Evolutionary conservation across 1,140 invertebrate genomes (phyloP), one percentile per base, ranked within the genome.

Genomic region (Gonioctena quinquepunctata): DNA sequence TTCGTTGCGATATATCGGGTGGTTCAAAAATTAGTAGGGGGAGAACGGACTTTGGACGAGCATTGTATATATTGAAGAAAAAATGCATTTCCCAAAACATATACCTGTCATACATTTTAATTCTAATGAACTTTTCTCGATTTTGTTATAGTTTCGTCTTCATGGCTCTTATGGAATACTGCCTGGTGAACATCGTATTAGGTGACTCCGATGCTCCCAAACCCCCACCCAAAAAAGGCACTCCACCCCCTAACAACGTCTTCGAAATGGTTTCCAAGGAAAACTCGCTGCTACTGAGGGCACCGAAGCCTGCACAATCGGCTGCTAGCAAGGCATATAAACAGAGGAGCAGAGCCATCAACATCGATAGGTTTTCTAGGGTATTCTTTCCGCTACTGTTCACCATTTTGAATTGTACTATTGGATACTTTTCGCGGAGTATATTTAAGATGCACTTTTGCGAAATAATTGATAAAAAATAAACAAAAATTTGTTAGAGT

Each of bases 111-210:
- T 7, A 50, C 4, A 8, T 0, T 59, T 23, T 66, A 25, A 54
- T 60, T 21, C n/a, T n/a, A n/a, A n/a, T n/a, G n/a, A n/a, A n/a
- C n/a, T n/a, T n/a, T n/a, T n/a, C n/a, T n/a, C n/a, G n/a, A n/a
- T n/a, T n/a, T 3, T 52, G 18, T 71, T 83, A 28, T 78, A 90
- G 89, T 27, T 95, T 96, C 84, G 95, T 96, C 77, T 96, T 96
- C 81, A 92, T 96, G 90, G 94, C 95, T 2, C 82, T 96, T 28
- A 96, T 96, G 95, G 95, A 96, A 82, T 96, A 96, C 81, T 96
- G 94, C 77, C 83, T 96, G 70, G 94, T 96, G 1, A 96, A 96
- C 77, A 95, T 96, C 54, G 92, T 96, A 0, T 86, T 96, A 2
- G 92, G 92, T 1, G 92, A 94, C 75, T 89, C 88, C 6, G 90